phyloP scores from a whole-genome alignment of 2,888 invertebrate genomes.

The Eudasyphora cyanicolor region DNA sequence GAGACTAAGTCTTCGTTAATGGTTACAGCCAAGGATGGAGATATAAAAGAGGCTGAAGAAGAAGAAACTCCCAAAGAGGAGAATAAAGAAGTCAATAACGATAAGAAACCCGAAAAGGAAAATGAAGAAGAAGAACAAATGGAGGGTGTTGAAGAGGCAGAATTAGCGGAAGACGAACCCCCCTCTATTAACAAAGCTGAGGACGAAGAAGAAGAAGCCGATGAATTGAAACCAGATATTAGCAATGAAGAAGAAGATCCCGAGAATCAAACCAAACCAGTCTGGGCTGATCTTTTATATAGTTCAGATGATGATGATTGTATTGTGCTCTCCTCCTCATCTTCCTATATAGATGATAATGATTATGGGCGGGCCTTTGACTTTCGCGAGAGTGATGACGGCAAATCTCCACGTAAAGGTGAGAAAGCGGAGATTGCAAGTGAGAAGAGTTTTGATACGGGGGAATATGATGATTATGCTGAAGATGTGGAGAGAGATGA shows the following conservation, averaged over 20 bases:
- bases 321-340: slow-evolving; percentile 54
- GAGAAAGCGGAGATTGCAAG: slow-evolving; percentile 10
- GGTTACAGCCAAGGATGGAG: slow-evolving; percentile 3
- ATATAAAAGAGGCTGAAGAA: background rate
- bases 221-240: background rate
- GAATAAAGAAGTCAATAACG: background rate
- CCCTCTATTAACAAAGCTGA: no score
- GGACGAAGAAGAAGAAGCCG: background rate
- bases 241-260: background rate
- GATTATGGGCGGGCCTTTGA: slow-evolving; percentile 7
- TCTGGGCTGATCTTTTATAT: background rate
- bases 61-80: background rate
- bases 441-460: slow-evolving; percentile 35
- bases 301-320: slow-evolving; percentile 40
- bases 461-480: slow-evolving; percentile 49
- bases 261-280: slow-evolving; percentile 5
- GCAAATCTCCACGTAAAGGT: slow-evolving; percentile 21
- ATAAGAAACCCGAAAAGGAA: background rate
- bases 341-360: slow-evolving; percentile 33
- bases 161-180: background rate
- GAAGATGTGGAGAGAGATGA: slow-evolving; percentile 30
- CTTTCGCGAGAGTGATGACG: slow-evolving; percentile 30
- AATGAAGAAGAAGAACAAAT: slow-evolving; percentile 33
- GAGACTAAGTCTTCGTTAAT: slow-evolving; percentile 46
- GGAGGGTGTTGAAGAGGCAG: background rate